phyloP scores from a whole-genome alignment of 2,113 vertebrate species.

The Aspidoscelis tigris region DNA sequence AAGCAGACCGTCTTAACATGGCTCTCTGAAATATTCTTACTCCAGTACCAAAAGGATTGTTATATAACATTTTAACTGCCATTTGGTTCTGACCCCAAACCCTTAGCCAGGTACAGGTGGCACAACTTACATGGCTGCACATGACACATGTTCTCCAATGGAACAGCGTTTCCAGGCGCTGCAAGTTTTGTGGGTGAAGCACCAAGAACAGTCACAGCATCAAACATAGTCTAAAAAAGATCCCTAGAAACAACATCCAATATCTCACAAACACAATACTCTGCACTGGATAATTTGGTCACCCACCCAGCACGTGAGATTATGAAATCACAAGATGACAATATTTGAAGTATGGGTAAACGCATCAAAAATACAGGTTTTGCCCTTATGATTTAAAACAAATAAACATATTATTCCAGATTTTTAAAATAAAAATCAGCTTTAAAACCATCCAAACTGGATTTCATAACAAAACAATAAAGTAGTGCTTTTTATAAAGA shows the following conservation, averaged over 20 bases:
- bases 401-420: not conserved
- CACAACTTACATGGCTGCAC: not conserved
- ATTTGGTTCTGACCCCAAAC: accelerated
- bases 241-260: slow-evolving; percentile 24
- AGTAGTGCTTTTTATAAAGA: not conserved
- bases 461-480: not conserved
- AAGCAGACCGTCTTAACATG: not conserved
- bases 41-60: not conserved
- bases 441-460: slow-evolving; percentile 15
- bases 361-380: slow-evolving; percentile 6
- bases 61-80: not conserved
- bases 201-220: not conserved
- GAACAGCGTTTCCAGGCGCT: not conserved
- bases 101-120: not conserved
- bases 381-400: slow-evolving; percentile 12
- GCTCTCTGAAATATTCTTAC: not conserved
- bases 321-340: slow-evolving; percentile 27
- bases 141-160: not conserved
- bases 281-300: not conserved
- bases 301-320: not conserved
- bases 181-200: not conserved
- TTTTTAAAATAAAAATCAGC: slow-evolving; percentile 25
- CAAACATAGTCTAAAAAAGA: slow-evolving; percentile 5
- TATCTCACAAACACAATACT: not conserved
- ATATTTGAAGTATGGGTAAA: slow-evolving; percentile 23